Evolutionary conservation across 1,140 invertebrate genomes (phyloP), one percentile per base, ranked within the genome.

Genomic region (Eumaeus atala): DNA sequence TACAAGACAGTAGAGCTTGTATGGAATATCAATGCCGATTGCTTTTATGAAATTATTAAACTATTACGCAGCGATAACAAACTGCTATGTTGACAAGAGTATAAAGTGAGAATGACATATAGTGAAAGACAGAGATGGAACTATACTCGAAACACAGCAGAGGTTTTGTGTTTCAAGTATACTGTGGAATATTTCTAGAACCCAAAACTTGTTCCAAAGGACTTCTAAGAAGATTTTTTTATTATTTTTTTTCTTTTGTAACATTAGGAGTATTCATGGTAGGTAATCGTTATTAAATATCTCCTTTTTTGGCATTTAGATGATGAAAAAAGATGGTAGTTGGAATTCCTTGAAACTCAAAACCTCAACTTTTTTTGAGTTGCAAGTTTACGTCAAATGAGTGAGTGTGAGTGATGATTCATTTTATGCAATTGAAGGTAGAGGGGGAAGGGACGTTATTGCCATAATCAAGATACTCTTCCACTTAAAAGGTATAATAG

Each of bases 131-230:
- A 48, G 75, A 70, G 81, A 82, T 18, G 54, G 67, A 71, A 67
- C 64, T 70, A 62, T 8, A 75, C 70, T 59, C 51, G 54, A 59
- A 66, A 66, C 50, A 35, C 54, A 58, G 48, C 54, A 38, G 77
- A 85, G 82, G 82, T 83, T 83, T 82, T 70, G 82, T 74, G 82
- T 85, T 85, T 56, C 82, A 60, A 85, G 62, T 37, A 28, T 50
- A 50, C 56, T 42, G 56, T 74, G 76, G 76, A 82, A 78, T 77
- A 66, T 74, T 75, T 81, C 56, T 42, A 57, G 51, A 11, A 33
- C 34, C 21, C 52, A 51, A 58, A 61, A 56, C 49, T 7, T 9
- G 50, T 58, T 65, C 60, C 21, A 21, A 28, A 37, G 35, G 42
- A n/a, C 21, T 40, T 58, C 21, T 11, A 44, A 42, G 9, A 34